Percentiles rank a stretch among this genome's conserved stretches.
Evolutionary conservation across 2,797 vertebrate species (phyloP).

Genomic region (Antennarius maculatus): DNA sequence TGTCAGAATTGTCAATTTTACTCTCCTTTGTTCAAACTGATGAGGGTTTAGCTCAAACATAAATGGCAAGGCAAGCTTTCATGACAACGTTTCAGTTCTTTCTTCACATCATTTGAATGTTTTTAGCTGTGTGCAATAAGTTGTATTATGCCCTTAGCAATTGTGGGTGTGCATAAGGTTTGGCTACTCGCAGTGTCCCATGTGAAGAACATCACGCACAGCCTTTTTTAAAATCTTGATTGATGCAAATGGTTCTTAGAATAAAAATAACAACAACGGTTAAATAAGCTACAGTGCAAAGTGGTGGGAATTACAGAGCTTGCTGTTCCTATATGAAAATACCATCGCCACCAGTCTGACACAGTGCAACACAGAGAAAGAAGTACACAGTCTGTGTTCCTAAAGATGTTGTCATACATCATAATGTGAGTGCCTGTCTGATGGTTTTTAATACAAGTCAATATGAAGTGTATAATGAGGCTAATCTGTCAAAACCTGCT

Average conservation of each 20-base stretch:
- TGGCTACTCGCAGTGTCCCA: slow-evolving; percentile 19
- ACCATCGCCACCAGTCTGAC: slow-evolving; percentile 13
- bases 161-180: slow-evolving; percentile 22
- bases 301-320: slow-evolving; percentile 24
- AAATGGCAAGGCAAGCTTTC: slow-evolving; percentile 20
- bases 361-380: slow-evolving; percentile 9
- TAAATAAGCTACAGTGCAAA: slow-evolving; percentile 36
- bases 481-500: slow-evolving; percentile 67
- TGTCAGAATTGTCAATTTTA: slow-evolving; percentile 45
- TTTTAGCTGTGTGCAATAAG: slow-evolving; percentile 5
- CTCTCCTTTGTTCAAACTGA: slow-evolving; percentile 51
- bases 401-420: slow-evolving; percentile 43
- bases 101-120: slow-evolving; percentile 22
- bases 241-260: slow-evolving; percentile 58
- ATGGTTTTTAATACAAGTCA: slow-evolving; percentile 64
- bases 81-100: slow-evolving; percentile 23
- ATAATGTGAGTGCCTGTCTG: slow-evolving; percentile 54
- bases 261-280: slow-evolving; percentile 40
- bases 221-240: slow-evolving; percentile 46
- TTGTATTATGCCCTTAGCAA: slow-evolving; percentile 27
- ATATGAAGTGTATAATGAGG: slow-evolving; percentile 64
- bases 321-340: slow-evolving; percentile 44
- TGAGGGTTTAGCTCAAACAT: slow-evolving; percentile 31
- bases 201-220: slow-evolving; percentile 43
- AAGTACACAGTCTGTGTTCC: slow-evolving; percentile 25